Conservation (phyloP, 1,140 invertebrate species). For the Hylyphantes graminicola region DNA sequence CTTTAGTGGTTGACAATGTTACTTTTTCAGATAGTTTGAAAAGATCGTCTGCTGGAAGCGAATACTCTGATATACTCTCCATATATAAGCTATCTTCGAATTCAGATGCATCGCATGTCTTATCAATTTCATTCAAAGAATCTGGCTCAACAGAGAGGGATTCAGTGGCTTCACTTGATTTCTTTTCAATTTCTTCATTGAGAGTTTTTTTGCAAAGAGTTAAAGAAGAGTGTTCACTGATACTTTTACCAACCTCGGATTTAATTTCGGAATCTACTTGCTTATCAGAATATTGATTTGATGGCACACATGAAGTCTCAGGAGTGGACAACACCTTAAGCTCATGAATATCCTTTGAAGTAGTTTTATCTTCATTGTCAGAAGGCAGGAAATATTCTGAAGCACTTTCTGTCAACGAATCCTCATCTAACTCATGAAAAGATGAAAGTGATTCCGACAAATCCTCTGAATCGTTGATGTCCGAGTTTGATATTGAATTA, state of each 20-base stretch:
- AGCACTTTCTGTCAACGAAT: constrained; percentile 14
- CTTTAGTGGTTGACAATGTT: not conserved
- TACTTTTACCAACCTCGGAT: too few relatives aligned
- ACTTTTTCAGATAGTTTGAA: not conserved
- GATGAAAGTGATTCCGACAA: constrained; percentile 21
- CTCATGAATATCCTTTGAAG: not conserved
- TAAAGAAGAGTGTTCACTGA: too few relatives aligned
- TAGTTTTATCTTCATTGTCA: not conserved
- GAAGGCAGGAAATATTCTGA: constrained; percentile 19
- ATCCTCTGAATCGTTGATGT: not conserved
- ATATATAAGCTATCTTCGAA: not conserved
- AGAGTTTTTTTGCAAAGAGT: too few relatives aligned
- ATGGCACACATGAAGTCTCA: too few relatives aligned
- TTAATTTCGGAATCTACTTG: too few relatives aligned
- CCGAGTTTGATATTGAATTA: not conserved
- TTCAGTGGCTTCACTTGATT: too few relatives aligned
- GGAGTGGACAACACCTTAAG: too few relatives aligned
- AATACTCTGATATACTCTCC: not conserved
- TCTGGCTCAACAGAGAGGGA: not conserved
- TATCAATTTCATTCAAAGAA: not conserved
- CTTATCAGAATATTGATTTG: not conserved
- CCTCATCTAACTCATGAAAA: constrained; percentile 7
- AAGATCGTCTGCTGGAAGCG: not conserved
- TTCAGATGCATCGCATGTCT: not conserved
- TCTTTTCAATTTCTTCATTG: too few relatives aligned